Evolutionary conservation across 37 sponge, comb jelly and placozoan species (phyloP), one percentile per base, ranked within the genome.

Genomic region (Bolinopsis microptera): DNA sequence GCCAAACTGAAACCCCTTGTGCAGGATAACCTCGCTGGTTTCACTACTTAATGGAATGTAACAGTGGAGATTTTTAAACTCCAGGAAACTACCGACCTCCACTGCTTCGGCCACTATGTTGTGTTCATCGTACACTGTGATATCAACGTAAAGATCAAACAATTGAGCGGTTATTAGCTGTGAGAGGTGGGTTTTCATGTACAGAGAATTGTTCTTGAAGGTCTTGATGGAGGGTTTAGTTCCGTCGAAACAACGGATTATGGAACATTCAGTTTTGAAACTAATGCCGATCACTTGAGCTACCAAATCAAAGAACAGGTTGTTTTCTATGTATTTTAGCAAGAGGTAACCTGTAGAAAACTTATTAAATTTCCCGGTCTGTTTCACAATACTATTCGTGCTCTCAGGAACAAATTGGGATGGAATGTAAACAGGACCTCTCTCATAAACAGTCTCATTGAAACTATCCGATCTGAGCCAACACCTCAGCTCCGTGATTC

Each of bases 41-140:
- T 32, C 80, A 77, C 37, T 77, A 16, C 33, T 27, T 22, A n/a
- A 28, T 2, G 25, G 74, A 35, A 77, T 34, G 80, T 77, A 77
- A 32, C 80, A 77, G 80, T 77, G 80, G 16, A 32, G 35, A 32
- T 77, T 77, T 1, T 77, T 77, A 36, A 77, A 77, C 37, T 33
- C 21, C 18, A 77, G 35, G 33, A 33, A 77, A 32, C 32, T 32
- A 21, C 80, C 80, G 0, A 35, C 5, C 9, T 77, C 9, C 36
- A 77, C 37, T 22, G 36, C 80, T 35, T 35, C 21, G 21, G 80
- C 36, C 28, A 32, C 32, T 3, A 77, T 1, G 33, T 32, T 33
- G 80, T 77, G 80, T 32, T 27, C 21, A 32, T 77, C 80, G 32
- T 77, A 77, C 33, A 77, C 80, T 34, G 80, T 32, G 21, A 77